Evolutionary conservation across 2,113 vertebrate genomes (phyloP).

Genomic region (Glaucidium brasilianum): DNA sequence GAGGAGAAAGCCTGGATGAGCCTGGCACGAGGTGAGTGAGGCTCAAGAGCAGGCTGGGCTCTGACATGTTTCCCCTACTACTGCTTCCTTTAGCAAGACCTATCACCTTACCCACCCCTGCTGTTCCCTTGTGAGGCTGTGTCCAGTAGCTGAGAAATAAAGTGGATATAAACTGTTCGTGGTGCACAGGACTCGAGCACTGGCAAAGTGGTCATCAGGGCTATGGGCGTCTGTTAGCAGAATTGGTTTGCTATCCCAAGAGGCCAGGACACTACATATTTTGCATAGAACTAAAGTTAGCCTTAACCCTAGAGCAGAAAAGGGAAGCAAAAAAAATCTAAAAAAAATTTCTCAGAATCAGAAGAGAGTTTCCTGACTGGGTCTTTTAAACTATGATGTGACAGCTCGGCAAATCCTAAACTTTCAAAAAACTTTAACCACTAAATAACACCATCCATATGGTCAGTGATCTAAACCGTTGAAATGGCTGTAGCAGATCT

Average conservation of each 20-base stretch:
- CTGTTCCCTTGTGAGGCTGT: background rate
- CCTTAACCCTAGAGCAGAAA: background rate
- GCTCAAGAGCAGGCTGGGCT: background rate
- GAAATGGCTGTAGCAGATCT: background rate
- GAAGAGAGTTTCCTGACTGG: background rate
- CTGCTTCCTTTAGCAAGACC: background rate
- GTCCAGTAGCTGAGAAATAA: background rate
- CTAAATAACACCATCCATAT: background rate
- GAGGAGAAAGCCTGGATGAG: accelerated
- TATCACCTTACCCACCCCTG: background rate
- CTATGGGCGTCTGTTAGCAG: background rate
- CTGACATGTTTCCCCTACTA: background rate
- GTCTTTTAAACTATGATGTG: background rate
- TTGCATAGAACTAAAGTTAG: background rate
- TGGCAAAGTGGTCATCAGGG: background rate
- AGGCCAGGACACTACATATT: background rate
- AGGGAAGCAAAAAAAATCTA: background rate
- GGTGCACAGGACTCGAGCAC: background rate
- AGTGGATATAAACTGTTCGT: background rate
- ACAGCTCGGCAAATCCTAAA: background rate
- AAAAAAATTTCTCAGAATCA: accelerated
- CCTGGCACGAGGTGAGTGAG: background rate
- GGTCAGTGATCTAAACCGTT: background rate
- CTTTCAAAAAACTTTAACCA: background rate
- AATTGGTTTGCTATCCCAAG: background rate